A percentile compares a stretch with the other conserved stretches of the same genome.
These are phyloP conservation scores for Chlorops oryzae DNA, from an alignment of 1,140 invertebrate species.

Conservation along the genomic window DNA sequence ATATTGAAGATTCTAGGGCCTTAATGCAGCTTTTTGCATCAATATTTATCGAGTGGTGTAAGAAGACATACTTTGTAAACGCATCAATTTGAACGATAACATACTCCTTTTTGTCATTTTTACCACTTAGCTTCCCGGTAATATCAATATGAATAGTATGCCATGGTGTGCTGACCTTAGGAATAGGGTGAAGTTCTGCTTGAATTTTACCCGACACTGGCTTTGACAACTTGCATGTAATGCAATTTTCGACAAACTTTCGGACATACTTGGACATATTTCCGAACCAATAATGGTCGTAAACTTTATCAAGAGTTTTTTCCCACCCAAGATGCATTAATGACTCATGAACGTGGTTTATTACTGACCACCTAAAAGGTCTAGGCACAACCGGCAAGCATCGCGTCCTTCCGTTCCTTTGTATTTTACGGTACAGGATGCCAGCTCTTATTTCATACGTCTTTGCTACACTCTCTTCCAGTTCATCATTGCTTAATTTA, in stretches of 20 bases:
- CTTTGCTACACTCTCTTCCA: conserved; percentile 16
- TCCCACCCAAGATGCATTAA: conserved; percentile 18
- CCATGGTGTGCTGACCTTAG: too few relatives aligned
- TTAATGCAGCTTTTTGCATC: too few relatives aligned
- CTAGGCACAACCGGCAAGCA: conserved; percentile 32
- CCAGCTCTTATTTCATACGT: conserved; percentile 17
- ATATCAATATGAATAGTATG: too few relatives aligned
- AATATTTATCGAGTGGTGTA: too few relatives aligned
- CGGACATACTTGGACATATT: conserved; percentile 21
- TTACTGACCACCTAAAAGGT: conserved; percentile 26
- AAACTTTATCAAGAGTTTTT: conserved; percentile 20
- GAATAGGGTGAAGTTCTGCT: too few relatives aligned
- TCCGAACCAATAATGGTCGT: conserved; percentile 20
- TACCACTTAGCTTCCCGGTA: too few relatives aligned
- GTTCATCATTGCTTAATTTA: conserved; percentile 15
- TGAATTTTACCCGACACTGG: too few relatives aligned
- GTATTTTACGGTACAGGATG: conserved; percentile 21
- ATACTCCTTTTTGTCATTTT: too few relatives aligned
- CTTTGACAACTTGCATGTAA: too few relatives aligned
- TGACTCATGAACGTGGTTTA: conserved; percentile 32
- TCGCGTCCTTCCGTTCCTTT: conserved; percentile 8
- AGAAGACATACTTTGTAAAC: too few relatives aligned
- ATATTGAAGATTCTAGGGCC: too few relatives aligned
- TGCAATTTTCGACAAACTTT: conserved; percentile 30
- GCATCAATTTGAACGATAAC: too few relatives aligned